Evolutionary conservation across 1,140 invertebrate species (phyloP), one percentile per base, ranked within the genome.

Genomic region (Cydia splendana): DNA sequence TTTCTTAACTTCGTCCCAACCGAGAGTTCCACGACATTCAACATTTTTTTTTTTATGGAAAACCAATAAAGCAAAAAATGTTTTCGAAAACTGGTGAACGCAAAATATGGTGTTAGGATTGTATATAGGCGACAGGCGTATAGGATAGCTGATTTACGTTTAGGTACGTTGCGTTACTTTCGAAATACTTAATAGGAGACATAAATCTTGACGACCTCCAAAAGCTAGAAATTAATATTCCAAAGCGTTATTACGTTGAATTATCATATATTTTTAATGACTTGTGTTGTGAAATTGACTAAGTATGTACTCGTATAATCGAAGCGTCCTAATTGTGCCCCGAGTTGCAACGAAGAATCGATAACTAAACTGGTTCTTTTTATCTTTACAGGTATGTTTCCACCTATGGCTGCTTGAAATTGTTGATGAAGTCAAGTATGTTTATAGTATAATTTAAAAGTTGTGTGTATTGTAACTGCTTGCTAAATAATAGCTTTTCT

Each of bases 311-410:
- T n/a, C n/a, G n/a, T 34, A 79, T 80, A 83, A 85, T 82, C 81
- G 77, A 76, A 76, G 74, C 51, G 65, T 79, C 77, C 67, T 82
- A 83, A 83, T 76, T 77, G 75, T 57, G 53, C n/a, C 53, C 20
- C 13, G 45, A 34, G 65, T 76, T 45, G 38, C 51, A 75, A 74
- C 74, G 34, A 65, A 34, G 57, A 74, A 80, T 74, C 57, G 69
- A 74, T 80, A 75, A 84, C 76, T 85, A 80, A 85, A 82, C 74
- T 80, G 34, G 75, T 82, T 82, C 13, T 83, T 79, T 82, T 81
- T 86, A 74, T 74, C 81, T 79, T 88, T 88, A 82, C 87, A 88
- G 87, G 86, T 89, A 89, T 48, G 84, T 83, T 62, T 78, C 77
- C 75, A 78, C 24, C 75, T 62, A 20, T 42, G 30, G 69, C 77